Evolutionary conservation across 2,888 invertebrate genomes (phyloP).

Genomic region (Thyatira batis): DNA sequence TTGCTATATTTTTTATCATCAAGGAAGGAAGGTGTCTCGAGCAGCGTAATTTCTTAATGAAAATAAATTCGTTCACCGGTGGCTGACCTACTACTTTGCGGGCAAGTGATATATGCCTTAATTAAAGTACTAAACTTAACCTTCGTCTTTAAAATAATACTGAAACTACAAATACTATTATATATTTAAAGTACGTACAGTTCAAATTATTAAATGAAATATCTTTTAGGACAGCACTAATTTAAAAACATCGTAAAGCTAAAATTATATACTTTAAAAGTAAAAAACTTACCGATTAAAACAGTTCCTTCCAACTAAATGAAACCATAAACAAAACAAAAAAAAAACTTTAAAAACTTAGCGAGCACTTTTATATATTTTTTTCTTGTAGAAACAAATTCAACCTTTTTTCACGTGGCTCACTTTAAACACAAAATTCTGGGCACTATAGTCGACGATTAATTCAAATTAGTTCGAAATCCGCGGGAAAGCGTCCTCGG

Average conservation of each 20-base stretch:
- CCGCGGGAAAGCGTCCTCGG: conserved; percentile 57
- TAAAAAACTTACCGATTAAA: background rate
- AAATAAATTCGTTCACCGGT: conserved; percentile 34
- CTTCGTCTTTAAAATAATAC: too few relatives aligned
- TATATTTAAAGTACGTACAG: background rate
- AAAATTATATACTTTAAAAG: background rate
- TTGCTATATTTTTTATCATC: background rate
- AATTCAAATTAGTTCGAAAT: conserved; percentile 63
- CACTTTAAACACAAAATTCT: conserved; percentile 23
- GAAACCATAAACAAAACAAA: conserved; percentile 16
- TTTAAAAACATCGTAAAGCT: background rate
- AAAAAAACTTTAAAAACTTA: conserved; percentile 13
- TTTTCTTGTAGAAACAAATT: conserved; percentile 19
- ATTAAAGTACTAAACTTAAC: background rate
- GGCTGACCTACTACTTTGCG: background rate
- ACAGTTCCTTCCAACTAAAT: background rate
- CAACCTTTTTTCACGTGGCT: conserved; percentile 13
- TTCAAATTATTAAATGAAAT: too few relatives aligned
- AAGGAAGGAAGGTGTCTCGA: background rate
- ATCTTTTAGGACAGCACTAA: too few relatives aligned
- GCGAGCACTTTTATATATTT: conserved; percentile 13
- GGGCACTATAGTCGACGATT: conserved; percentile 38
- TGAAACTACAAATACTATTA: background rate
- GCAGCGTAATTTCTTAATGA: conserved; percentile 11
- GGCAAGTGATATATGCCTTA: background rate